Base-by-base conservation (phyloP, 2,113 vertebrate species). In the Oreotrochilus melanogaster region DNA sequence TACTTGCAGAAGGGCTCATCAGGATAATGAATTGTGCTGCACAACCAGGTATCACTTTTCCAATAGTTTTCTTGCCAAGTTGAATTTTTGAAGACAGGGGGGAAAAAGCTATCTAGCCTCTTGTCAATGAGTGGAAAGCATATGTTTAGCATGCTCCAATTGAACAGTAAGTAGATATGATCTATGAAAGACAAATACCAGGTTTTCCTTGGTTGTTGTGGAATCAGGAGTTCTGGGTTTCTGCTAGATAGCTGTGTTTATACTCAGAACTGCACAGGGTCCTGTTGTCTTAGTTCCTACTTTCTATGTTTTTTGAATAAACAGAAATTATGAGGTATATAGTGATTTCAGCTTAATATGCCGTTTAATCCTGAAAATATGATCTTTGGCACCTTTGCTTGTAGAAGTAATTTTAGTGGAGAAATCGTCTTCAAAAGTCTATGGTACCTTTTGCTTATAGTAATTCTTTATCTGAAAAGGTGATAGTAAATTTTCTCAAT, bases 1-100 rank as follows among this genome's bases (percentile, higher is more conserved):
- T 99, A 7, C 98, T 99, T 70, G 98, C 98, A 2, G 99, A 99
- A 86, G 97, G 99, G 65, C 98, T 99, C n/a, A 99, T 99, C 91
- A 96, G 99, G 79, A 98, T 99, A 75, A 99, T 99, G 98, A 99
- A 98, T 96, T 98, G 98, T 5, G 99, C 99, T 28, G 98, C 99
- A 39, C 99, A 99, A 81, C 98, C 98, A 98, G 99, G 99, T 99
- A 97, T 56, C 18, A 15, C 42, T 33, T 90, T 54, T 62, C 37
- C 13, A 47, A 11, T 70, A 21, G 13, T 79, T 89, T 87, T 91
- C 35, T 18, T 91, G 72, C 27, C 37, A 53, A 75, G 43, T 18
- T 54, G n/a, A 62, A 15, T 60, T 69, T 64, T 64, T 67, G 37
- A 64, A 62, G 24, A 7, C 60, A 37, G 35, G 35, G 3, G 5